Evolutionary conservation across 2,113 vertebrate genomes (phyloP).

Genomic region (Piaya cayana): DNA sequence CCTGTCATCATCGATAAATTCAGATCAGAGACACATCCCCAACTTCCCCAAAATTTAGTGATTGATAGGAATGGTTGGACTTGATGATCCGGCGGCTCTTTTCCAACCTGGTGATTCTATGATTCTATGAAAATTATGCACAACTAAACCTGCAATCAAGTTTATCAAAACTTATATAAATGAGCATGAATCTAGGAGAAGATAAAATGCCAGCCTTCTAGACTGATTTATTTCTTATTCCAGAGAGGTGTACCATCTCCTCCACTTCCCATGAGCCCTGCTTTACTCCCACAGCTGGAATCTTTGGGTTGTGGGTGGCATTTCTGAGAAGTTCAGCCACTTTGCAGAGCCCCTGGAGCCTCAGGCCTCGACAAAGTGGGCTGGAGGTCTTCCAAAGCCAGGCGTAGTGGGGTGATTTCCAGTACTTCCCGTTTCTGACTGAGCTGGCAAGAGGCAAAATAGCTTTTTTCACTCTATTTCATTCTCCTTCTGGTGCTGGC

Average conservation of each 20-base stretch:
- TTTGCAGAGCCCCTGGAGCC: conserved; percentile 14
- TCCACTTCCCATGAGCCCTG: neutral
- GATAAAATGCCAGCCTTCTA: neutral
- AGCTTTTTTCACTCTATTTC: conserved; percentile 56
- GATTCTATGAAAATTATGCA: too few species aligned
- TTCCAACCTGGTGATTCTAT: too few species aligned
- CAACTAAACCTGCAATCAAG: neutral
- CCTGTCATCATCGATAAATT: neutral
- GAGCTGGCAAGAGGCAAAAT: conserved; percentile 33
- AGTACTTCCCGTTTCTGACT: conserved; percentile 33
- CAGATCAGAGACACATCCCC: neutral
- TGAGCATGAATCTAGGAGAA: neutral
- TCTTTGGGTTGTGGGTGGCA: neutral
- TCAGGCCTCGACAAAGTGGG: neutral
- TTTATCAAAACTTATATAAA: neutral
- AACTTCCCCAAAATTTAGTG: neutral
- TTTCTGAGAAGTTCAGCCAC: conserved; percentile 17
- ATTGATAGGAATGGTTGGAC: too few species aligned
- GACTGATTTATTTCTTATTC: neutral
- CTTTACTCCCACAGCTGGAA: neutral
- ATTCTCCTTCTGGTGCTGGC: conserved; percentile 57
- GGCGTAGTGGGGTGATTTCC: conserved; percentile 15
- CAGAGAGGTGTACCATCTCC: neutral
- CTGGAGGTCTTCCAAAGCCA: conserved; percentile 35
- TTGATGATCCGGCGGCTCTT: too few species aligned